Base-by-base conservation (phyloP, 2,113 vertebrate genomes). In the Syrmaticus mikado region DNA sequence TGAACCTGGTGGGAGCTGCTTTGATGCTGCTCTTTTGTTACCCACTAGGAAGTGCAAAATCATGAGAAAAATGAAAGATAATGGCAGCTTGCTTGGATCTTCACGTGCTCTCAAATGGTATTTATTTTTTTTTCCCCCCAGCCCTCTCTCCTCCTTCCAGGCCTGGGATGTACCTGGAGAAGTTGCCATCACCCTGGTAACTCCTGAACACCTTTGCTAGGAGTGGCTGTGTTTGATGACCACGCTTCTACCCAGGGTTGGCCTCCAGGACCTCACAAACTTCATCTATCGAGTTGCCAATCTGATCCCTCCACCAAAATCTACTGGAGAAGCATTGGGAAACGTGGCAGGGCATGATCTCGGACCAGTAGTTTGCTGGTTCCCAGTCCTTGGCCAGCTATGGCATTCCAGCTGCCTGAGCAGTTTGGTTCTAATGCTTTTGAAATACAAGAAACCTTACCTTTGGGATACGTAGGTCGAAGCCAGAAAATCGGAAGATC, bases 401-500 rank as follows among this genome's bases (percentile, higher is more conserved):
- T 11, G n/a, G 5, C 30, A 8, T 53, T 89, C 14, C 28, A 73
- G 38, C n/a, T 57, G 9, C 20, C 3, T 57, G 36, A 53, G 3
- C 78, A 20, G 61, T 64, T 30, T 28, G 53, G 19, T 58, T 58
- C 55, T 70, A 27, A 30, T 46, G 30, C 25, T 89, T 80, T 53
- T 41, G n/a, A 67, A 85, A 84, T 36, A 57, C 36, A 80, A 81
- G 38, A 92, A 88, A 43, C 8, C n/a, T 90, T 98, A 99, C 99
- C 99, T 98, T 99, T 98, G 43, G 97, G 97, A 83, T 98, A 97
- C 7, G 97, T 97, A 32, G 98, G 98, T 87, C 97, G 98, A 94
- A 99, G 98, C 99, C 99, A 99, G 97, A 98, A 99, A 96, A 99
- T 98, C 8, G 99, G 99, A 95, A 98, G 98, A 88, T 98, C 96